Evolutionary conservation across 2,113 vertebrate genomes (phyloP).

Genomic region (Phaethornis superciliosus): DNA sequence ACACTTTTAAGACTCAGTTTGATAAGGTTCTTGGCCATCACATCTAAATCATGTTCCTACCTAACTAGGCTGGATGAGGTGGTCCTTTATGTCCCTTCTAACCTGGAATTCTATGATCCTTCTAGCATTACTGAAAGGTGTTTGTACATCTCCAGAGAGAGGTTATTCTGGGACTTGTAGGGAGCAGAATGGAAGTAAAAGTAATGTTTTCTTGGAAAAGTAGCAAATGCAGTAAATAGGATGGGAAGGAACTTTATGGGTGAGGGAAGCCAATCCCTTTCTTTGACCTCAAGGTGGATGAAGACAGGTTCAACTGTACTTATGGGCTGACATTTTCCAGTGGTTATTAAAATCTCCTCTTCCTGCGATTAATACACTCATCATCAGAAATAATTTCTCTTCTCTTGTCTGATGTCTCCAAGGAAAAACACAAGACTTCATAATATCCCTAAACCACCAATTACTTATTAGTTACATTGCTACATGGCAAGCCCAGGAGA

Average conservation of each 20-base stretch:
- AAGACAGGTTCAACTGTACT: not conserved
- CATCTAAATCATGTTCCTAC: too few relatives aligned
- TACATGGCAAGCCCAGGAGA: slow-evolving; percentile 12
- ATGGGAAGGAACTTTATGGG: fast-evolving
- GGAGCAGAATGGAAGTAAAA: not conserved
- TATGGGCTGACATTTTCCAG: not conserved
- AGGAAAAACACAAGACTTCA: slow-evolving; percentile 7
- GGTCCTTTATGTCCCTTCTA: too few relatives aligned
- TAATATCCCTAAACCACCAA: slow-evolving; percentile 32
- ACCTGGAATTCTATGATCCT: too few relatives aligned
- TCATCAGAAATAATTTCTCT: slow-evolving; percentile 3
- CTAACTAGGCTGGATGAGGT: too few relatives aligned
- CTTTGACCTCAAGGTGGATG: not conserved
- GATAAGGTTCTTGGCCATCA: too few relatives aligned
- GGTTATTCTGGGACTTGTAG: not conserved
- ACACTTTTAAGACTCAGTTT: too few relatives aligned
- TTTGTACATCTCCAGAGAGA: not conserved
- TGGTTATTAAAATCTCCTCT: not conserved
- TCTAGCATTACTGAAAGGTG: fast-evolving
- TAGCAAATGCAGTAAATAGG: not conserved
- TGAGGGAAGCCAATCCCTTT: not conserved
- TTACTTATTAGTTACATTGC: slow-evolving; percentile 1
- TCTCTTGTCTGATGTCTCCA: not conserved
- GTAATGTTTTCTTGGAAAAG: not conserved
- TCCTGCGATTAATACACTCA: not conserved